Evolutionary conservation across 2,113 vertebrate genomes (phyloP), one percentile per base, ranked within the genome.

Genomic region (Dipodomys ordii): DNA sequence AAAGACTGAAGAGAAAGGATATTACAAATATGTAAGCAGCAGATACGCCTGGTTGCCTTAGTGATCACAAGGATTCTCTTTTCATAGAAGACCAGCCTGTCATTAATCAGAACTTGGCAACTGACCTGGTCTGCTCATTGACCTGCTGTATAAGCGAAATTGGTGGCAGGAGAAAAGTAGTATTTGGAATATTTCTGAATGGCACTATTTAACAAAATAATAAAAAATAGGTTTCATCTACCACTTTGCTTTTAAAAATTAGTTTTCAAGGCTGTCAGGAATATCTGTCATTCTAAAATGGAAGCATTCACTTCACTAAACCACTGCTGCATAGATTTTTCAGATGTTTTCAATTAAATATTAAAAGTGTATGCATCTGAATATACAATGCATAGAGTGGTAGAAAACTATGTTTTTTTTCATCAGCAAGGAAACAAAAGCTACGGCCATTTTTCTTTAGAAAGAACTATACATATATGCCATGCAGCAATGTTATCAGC

Each of bases 391-490:
- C 28, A 1, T 74, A 78, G 49, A 44, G 5, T 81, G 18, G 30
- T 62, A 80, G 77, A 87, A 87, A 86, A 88, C 30, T 92, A 27
- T 88, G 86, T 39, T 78, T 46, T 92, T 46, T 92, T 80, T 85
- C 15, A 22, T 27, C 60, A 27, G 83, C 76, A 90, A 82, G 80
- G 93, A 94, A 94, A 88, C 89, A 90, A 76, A 93, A 83, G 44
- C 86, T 83, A 18, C 39, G 46, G 76, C n/a, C 69, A 62, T 79
- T 94, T 91, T 91, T 87, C 84, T 95, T 90, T 79, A 28, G 93
- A 91, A 83, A 74, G 72, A 94, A 30, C 64, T 30, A 28, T n/a
- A 4, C 23, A 0, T 78, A 25, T 78, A 27, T 46, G 68, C 44
- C 83, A 16, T 91, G 35, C 67, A 72, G 80, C 74, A 46, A 83